phyloP scores from a whole-genome alignment of 2,113 vertebrate species.

The Pseudorectes ferrugineus region DNA sequence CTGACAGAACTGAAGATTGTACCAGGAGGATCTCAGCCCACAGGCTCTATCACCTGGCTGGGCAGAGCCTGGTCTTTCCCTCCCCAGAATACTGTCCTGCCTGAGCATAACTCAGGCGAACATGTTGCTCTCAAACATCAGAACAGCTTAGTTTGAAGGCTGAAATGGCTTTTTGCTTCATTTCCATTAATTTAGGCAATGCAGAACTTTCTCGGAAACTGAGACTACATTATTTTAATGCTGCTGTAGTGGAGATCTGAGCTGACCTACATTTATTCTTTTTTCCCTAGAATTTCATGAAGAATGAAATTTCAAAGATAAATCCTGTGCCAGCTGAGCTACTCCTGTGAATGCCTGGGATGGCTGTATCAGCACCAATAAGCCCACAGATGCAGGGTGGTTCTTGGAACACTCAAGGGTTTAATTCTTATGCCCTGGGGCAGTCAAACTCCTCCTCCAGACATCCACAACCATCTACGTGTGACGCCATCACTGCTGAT shows the following conservation, averaged over 20 bases:
- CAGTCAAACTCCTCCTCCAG: not conserved
- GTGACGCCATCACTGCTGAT: accelerated
- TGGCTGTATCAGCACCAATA: not conserved
- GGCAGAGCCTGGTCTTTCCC: not conserved
- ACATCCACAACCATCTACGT: accelerated
- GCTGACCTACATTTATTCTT: not conserved
- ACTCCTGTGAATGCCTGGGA: no score
- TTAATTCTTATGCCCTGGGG: not conserved
- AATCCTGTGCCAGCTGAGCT: not conserved
- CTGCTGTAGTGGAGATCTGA: not conserved
- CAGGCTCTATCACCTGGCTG: accelerated
- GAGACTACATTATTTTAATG: not conserved
- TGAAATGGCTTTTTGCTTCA: not conserved
- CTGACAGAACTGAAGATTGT: not conserved
- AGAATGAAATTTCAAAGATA: not conserved
- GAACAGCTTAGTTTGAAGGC: not conserved
- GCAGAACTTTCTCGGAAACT: not conserved
- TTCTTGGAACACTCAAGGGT: not conserved
- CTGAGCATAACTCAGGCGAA: accelerated
- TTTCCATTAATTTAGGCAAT: not conserved
- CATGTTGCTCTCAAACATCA: accelerated
- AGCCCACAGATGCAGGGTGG: accelerated
- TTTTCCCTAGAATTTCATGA: not conserved
- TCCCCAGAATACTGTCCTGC: not conserved
- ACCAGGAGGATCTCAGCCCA: not conserved